Percentiles rank a stretch among this genome's conserved stretches.
Evolutionary conservation across 2,797 vertebrate genomes (phyloP).

Genomic region (Macropodus opercularis): DNA sequence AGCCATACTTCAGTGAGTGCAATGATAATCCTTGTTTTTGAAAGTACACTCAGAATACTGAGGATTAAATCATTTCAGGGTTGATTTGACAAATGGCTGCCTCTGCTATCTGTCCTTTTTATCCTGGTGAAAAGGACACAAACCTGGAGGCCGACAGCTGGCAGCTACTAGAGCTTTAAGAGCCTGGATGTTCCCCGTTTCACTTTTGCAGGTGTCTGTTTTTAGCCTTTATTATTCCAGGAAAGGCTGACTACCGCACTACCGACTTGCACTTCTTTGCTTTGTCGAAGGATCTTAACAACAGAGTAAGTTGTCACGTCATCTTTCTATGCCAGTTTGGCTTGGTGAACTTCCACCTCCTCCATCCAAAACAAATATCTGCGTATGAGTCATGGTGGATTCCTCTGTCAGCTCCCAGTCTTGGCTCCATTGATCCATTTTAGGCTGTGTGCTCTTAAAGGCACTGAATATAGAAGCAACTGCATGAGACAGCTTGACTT

Average conservation of each 20-base stretch:
- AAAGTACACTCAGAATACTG: slow-evolving; percentile 40
- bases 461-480: slow-evolving; percentile 11
- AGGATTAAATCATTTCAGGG: slow-evolving; percentile 56
- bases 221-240: slow-evolving; percentile 49
- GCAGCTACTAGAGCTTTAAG: slow-evolving; percentile 23
- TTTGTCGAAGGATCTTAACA: slow-evolving; percentile 4
- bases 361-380: slow-evolving; percentile 28
- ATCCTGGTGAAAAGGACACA: slow-evolving; percentile 39
- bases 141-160: slow-evolving; percentile 53
- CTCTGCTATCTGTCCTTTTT: slow-evolving; percentile 34
- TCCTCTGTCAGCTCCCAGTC: slow-evolving; percentile 17
- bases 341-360: no score
- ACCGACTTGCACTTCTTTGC: no score
- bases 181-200: slow-evolving; percentile 35
- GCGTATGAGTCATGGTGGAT: slow-evolving; percentile 58
- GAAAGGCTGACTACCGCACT: slow-evolving; percentile 30
- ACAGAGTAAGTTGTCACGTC: no score
- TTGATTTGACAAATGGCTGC: slow-evolving; percentile 45
- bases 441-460: slow-evolving; percentile 13
- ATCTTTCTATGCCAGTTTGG: no score
- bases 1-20: slow-evolving; percentile 25
- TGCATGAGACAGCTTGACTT: slow-evolving; percentile 29
- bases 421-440: slow-evolving; percentile 41
- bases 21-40: slow-evolving; percentile 47
- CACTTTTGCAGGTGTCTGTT: slow-evolving; percentile 39